Evolutionary conservation across 2,888 invertebrate species (phyloP).

Genomic region (Drosophila prostipennis): DNA sequence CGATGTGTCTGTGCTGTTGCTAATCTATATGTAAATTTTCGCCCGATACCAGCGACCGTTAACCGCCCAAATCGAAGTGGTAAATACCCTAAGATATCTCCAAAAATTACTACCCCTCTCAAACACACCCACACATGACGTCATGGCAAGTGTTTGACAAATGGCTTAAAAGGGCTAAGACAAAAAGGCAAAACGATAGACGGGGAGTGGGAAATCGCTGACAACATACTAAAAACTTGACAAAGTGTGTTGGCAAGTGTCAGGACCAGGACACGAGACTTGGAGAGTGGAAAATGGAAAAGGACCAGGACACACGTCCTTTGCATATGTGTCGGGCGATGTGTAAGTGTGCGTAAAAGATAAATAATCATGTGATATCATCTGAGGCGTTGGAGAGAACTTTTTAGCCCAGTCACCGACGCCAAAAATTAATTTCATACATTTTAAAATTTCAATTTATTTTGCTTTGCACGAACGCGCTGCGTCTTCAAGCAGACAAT

Average conservation of each 20-base stretch:
- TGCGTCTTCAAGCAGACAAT: conserved; percentile 66
- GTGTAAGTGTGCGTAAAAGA: conserved; percentile 78
- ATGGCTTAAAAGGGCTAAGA: conserved; percentile 66
- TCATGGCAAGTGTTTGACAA: conserved; percentile 73
- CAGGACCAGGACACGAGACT: conserved; percentile 51
- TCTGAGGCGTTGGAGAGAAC: conserved; percentile 55
- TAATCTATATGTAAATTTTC: conserved; percentile 77
- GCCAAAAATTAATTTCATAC: conserved; percentile 79
- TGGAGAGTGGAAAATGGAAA: conserved; percentile 9
- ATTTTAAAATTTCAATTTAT: conserved; percentile 82
- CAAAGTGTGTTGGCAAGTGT: conserved; percentile 78
- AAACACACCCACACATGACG: conserved; percentile 61
- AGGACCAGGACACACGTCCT: conserved; percentile 46
- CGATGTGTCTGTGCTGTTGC: conserved; percentile 50
- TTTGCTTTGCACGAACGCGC: conserved; percentile 75
- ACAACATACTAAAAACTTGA: conserved; percentile 79
- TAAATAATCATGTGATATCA: conserved; percentile 78
- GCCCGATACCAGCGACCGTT: conserved; percentile 10
- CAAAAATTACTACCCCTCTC: conserved; percentile 3
- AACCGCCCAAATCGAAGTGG: conserved; percentile 25
- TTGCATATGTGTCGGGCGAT: conserved; percentile 68
- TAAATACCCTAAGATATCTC: conserved; percentile 42
- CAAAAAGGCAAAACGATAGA: conserved; percentile 31
- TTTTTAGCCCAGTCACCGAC: conserved; percentile 40
- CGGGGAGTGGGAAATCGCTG: conserved; percentile 43